A percentile compares a stretch with the other conserved stretches of the same genome.
These are phyloP conservation scores for Drosophila hamatofila DNA, from an alignment of 2,888 invertebrate genomes.

Conservation along the genomic window DNA sequence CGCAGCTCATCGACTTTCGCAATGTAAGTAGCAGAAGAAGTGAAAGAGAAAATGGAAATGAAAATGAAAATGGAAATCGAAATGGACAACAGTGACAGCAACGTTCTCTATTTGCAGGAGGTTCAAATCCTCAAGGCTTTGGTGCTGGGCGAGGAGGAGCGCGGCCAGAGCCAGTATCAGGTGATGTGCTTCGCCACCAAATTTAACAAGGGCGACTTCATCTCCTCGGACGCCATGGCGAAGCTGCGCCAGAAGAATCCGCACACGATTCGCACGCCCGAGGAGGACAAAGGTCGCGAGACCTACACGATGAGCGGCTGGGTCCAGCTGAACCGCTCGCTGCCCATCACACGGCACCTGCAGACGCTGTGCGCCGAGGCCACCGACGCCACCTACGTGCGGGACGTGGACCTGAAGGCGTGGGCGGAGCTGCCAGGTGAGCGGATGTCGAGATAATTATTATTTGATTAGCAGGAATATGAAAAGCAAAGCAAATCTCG, in stretches of 20 bases:
- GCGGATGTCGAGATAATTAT: constrained; percentile 82
- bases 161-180: constrained; percentile 95
- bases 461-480: constrained; percentile 3
- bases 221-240: constrained; percentile 98
- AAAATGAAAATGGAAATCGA: not conserved
- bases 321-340: constrained; percentile 89
- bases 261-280: constrained; percentile 94
- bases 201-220: constrained; percentile 96
- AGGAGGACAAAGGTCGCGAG: constrained; percentile 94
- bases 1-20: constrained; percentile 97
- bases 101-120: constrained; percentile 87
- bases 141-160: constrained; percentile 96
- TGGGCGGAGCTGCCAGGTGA: constrained; percentile 93
- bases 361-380: constrained; percentile 92
- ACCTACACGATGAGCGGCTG: constrained; percentile 94
- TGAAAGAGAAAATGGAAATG: not conserved
- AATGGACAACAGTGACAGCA: not conserved
- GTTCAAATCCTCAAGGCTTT: constrained; percentile 95
- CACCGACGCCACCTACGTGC: constrained; percentile 90
- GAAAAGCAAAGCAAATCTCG: constrained; percentile 1
- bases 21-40: constrained; percentile 88
- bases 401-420: constrained; percentile 91
- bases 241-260: constrained; percentile 96
- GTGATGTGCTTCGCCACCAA: constrained; percentile 96
- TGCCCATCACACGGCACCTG: constrained; percentile 91